These are phyloP conservation scores for Lasioglossum malachurum DNA, from an alignment of 2,888 invertebrate species.

Conservation along the genomic window DNA sequence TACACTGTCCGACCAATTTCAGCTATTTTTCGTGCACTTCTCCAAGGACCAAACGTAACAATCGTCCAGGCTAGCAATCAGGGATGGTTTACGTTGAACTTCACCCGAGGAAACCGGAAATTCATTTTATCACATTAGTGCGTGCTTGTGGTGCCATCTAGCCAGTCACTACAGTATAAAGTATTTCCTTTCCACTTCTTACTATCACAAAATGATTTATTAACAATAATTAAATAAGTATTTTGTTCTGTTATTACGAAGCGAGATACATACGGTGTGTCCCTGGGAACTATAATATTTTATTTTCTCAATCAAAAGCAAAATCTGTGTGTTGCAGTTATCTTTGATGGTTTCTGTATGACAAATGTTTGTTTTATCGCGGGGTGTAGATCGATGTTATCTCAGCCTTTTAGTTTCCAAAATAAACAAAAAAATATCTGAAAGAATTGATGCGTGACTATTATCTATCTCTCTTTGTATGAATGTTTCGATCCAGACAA, in stretches of 20 bases:
- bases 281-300: not conserved
- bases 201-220: not conserved
- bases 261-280: not conserved
- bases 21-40: not conserved
- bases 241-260: not conserved
- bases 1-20: not conserved
- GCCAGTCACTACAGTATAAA: not conserved
- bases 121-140: too few species aligned
- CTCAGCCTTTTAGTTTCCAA: not conserved
- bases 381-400: not conserved
- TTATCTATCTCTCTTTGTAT: not conserved
- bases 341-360: not conserved
- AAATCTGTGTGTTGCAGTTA: constrained; percentile 5
- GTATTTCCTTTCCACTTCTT: not conserved
- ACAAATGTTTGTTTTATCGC: constrained; percentile 3
- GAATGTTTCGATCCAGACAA: not conserved
- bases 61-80: too few species aligned
- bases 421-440: not conserved
- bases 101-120: too few species aligned
- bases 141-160: too few species aligned
- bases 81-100: too few species aligned
- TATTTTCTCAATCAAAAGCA: not conserved
- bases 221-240: not conserved
- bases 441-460: not conserved
- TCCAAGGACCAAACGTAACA: not conserved